phyloP scores from a whole-genome alignment of 2,113 vertebrate genomes.

The Galeopterus variegatus region DNA sequence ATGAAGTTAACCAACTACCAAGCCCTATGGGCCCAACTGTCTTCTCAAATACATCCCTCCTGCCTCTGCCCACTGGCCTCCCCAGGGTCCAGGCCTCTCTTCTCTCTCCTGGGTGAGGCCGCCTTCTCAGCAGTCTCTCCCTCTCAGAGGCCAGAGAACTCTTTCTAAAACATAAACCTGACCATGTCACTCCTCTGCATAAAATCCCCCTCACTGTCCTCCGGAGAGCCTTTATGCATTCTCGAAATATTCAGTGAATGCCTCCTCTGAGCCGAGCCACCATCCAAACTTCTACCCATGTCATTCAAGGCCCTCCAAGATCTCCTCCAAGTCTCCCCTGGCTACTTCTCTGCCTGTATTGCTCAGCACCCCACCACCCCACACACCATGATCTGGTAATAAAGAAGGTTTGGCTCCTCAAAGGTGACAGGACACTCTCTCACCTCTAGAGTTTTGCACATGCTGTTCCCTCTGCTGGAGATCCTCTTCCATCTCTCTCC shows the following conservation, averaged over 20 bases:
- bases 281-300: neutral
- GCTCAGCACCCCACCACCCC: neutral
- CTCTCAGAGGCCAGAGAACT: neutral
- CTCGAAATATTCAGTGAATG: fast-evolving
- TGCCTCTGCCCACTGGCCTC: neutral
- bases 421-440: neutral
- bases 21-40: neutral
- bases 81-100: neutral
- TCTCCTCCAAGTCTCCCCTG: neutral
- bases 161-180: neutral
- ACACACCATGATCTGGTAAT: neutral
- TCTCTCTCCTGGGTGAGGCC: fast-evolving
- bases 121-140: neutral
- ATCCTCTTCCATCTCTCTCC: neutral
- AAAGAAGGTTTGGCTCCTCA: neutral
- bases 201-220: neutral
- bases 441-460: neutral
- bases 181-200: neutral
- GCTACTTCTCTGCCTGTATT: neutral
- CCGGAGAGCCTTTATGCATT: fast-evolving
- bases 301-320: neutral
- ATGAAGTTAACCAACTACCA: neutral
- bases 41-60: neutral
- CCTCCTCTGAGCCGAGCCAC: neutral
- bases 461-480: neutral